Evolutionary conservation across 2,888 invertebrate species (phyloP).

Genomic region (Pyralis farinalis): DNA sequence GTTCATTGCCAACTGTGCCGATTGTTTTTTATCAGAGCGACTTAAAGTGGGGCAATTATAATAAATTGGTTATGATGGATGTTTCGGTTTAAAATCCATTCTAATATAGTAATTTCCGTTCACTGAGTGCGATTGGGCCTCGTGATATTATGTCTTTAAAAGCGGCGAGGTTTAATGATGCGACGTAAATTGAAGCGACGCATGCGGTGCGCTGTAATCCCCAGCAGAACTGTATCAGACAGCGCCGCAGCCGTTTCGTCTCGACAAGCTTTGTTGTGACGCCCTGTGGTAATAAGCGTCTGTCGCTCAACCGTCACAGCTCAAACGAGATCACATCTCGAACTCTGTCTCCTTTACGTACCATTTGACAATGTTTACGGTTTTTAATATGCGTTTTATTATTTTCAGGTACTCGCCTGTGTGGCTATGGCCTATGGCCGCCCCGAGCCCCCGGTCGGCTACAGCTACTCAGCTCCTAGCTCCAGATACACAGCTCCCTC

Average conservation of each 20-base stretch:
- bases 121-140: background rate
- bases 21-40: background rate
- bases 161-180: background rate
- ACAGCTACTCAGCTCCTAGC: constrained; percentile 67
- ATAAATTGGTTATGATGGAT: background rate
- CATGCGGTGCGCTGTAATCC: too few species aligned
- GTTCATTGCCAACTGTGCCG: background rate
- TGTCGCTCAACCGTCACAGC: background rate
- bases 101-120: constrained; percentile 2
- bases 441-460: constrained; percentile 75
- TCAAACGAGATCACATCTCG: background rate
- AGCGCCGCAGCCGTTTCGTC: too few species aligned
- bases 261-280: too few species aligned
- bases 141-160: background rate
- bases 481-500: constrained; percentile 44
- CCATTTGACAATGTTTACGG: background rate
- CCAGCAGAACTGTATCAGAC: too few species aligned
- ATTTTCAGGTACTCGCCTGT: constrained; percentile 69
- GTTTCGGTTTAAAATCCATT: background rate
- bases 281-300: background rate
- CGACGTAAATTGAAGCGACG: background rate
- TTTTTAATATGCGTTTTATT: constrained; percentile 18
- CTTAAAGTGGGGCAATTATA: background rate
- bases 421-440: constrained; percentile 71
- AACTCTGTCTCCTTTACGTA: background rate